Conservation (phyloP, 2,113 vertebrate genomes). For the Perca flavescens region DNA sequence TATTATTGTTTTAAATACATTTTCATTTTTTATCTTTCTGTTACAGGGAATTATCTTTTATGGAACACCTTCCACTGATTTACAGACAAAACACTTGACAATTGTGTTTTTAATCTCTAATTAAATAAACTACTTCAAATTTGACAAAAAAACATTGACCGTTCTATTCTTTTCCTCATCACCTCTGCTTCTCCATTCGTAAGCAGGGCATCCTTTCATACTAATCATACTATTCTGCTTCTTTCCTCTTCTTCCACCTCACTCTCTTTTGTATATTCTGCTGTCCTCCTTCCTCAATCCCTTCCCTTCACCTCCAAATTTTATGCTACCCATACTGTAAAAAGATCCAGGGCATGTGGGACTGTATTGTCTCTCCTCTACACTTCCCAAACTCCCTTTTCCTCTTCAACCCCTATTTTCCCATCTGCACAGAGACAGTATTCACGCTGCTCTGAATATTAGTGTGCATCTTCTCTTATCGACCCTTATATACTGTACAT, state of each 20-base stretch:
- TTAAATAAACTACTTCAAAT: not conserved
- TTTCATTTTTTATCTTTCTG: not conserved
- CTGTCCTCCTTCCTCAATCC: not conserved
- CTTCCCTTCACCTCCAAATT: not conserved
- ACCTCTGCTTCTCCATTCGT: not conserved
- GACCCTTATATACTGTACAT: constrained; percentile 37
- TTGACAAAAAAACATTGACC: not conserved
- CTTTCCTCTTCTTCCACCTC: not conserved
- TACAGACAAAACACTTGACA: not conserved
- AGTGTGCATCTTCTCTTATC: constrained; percentile 56
- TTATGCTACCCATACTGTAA: not conserved
- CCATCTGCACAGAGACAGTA: constrained; percentile 28
- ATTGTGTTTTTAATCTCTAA: not conserved
- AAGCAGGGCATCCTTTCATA: not conserved
- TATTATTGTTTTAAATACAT: not conserved
- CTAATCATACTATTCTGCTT: not conserved
- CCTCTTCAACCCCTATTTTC: constrained; percentile 17
- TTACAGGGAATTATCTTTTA: not conserved
- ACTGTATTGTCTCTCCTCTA: constrained; percentile 7
- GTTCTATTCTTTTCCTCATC: not conserved
- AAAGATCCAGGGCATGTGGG: not conserved
- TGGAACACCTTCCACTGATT: not conserved
- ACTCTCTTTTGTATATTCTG: not conserved
- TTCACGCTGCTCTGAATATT: constrained; percentile 59
- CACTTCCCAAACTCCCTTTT: constrained; percentile 22